Percentiles rank a stretch among this genome's conserved stretches.
Evolutionary conservation across 2,113 vertebrate genomes (phyloP).

Genomic region (Pelvicachromis taeniatus): DNA sequence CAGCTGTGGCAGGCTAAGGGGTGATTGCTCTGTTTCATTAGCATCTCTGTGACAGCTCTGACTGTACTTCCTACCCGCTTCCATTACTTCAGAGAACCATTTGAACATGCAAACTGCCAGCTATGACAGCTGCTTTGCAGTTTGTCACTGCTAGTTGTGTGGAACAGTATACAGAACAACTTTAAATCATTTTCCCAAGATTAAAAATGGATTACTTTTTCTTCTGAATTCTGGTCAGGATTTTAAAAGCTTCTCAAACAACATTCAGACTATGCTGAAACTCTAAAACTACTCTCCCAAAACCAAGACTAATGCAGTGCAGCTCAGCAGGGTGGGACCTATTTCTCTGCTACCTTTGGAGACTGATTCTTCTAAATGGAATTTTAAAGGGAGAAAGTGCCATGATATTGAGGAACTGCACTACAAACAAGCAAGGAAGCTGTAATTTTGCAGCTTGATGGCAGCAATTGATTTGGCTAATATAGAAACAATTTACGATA

Average conservation of each 20-base stretch:
- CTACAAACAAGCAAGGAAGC: neutral
- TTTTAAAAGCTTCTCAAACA: neutral
- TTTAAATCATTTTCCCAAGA: neutral
- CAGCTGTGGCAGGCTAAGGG: neutral
- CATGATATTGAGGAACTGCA: neutral
- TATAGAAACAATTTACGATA: neutral
- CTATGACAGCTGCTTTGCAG: constrained; percentile 6
- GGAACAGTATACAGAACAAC: neutral
- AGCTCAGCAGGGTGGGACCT: neutral
- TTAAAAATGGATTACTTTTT: neutral
- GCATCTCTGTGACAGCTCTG: neutral
- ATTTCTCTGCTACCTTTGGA: neutral
- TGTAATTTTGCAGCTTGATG: neutral
- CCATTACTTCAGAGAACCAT: neutral
- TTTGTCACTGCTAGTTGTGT: neutral
- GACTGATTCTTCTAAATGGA: neutral
- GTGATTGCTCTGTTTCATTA: neutral
- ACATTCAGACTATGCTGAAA: neutral
- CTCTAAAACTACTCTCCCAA: neutral
- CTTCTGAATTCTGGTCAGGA: neutral
- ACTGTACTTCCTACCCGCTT: neutral
- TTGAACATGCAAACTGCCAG: neutral
- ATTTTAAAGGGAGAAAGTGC: neutral
- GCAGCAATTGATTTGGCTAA: neutral
- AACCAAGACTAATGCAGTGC: neutral